Evolutionary conservation across 2,797 vertebrate genomes (phyloP).

Genomic region (Ciconia nigra): DNA sequence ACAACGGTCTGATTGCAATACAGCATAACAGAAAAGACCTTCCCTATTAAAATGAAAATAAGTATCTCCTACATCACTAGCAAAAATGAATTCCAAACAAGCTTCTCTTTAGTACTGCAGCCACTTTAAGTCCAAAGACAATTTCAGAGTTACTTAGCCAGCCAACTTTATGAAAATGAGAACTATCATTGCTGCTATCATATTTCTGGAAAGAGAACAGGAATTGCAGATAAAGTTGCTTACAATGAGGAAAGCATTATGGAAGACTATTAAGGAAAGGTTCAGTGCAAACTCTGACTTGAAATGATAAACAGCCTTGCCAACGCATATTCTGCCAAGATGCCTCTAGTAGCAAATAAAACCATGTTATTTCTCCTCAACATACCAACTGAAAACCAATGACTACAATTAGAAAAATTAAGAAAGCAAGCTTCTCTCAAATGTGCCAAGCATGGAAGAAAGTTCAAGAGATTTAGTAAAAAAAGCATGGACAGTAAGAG

Average conservation of each 20-base stretch:
- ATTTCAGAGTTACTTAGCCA: neutral
- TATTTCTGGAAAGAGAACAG: neutral
- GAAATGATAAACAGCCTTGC: neutral
- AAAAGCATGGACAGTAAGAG: neutral
- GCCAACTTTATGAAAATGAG: neutral
- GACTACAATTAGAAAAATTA: neutral
- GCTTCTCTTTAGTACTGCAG: neutral
- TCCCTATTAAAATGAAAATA: neutral
- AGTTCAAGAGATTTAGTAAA: neutral
- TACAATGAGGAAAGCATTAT: neutral
- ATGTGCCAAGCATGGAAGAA: neutral
- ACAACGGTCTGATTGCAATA: neutral
- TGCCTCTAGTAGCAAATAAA: neutral
- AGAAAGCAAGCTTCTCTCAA: neutral
- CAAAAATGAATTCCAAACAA: neutral
- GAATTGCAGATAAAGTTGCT: neutral
- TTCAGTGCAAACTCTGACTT: neutral
- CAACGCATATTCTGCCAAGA: neutral
- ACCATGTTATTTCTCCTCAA: neutral
- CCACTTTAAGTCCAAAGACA: neutral
- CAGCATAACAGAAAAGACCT: neutral
- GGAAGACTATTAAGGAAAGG: neutral
- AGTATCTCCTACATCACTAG: neutral
- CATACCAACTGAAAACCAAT: neutral
- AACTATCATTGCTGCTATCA: neutral